Evolutionary conservation across 2,113 vertebrate species (phyloP).

Genomic region (Gobius niger): DNA sequence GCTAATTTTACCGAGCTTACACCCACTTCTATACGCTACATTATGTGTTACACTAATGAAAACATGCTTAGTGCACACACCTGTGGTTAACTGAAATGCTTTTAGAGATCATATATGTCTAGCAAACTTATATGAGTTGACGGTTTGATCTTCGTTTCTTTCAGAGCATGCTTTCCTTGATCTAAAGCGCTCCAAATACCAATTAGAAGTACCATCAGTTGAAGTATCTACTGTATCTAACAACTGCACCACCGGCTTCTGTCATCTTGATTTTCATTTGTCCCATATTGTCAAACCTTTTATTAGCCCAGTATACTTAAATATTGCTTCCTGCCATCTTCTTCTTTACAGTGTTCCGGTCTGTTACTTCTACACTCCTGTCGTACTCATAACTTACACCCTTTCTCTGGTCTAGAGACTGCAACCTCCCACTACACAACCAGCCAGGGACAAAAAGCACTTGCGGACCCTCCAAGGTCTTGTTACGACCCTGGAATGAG

Average conservation of each 20-base stretch:
- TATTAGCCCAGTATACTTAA: background rate
- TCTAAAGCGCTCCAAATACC: too few species aligned
- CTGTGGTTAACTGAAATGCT: too few species aligned
- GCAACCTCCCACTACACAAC: background rate
- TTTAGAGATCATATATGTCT: too few species aligned
- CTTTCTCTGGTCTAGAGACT: background rate
- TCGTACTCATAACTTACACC: background rate
- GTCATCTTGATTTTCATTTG: too few species aligned
- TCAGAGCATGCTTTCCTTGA: too few species aligned
- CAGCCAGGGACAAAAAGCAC: slow-evolving; percentile 8
- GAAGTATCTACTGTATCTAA: too few species aligned
- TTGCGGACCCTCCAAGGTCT: slow-evolving; percentile 43
- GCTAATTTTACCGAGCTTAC: slow-evolving; percentile 75
- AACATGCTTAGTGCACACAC: background rate
- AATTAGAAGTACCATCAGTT: too few species aligned
- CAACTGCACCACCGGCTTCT: too few species aligned
- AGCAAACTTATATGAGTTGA: too few species aligned
- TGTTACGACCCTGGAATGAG: slow-evolving; percentile 55
- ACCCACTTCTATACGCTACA: background rate
- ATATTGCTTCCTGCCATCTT: background rate
- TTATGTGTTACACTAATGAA: background rate
- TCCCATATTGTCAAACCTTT: background rate
- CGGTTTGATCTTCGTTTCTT: too few species aligned
- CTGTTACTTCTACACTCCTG: background rate
- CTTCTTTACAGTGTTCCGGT: background rate